These are phyloP conservation scores for Atta cephalotes DNA, from an alignment of 1,140 invertebrate species.

Conservation along the genomic window DNA sequence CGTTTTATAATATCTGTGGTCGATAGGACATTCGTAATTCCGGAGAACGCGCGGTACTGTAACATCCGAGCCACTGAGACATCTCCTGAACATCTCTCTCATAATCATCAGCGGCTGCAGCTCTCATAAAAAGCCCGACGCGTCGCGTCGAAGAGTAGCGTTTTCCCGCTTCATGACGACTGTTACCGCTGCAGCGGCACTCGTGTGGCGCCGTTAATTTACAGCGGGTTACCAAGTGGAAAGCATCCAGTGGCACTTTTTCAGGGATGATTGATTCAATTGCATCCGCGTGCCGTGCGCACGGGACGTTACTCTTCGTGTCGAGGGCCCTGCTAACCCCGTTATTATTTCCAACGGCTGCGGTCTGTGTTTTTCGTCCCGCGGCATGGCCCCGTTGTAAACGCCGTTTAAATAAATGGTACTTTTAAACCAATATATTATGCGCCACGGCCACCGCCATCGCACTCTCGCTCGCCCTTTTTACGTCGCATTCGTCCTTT, in stretches of 20 bases:
- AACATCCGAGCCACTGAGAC: conserved; percentile 21
- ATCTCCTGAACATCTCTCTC: conserved; percentile 37
- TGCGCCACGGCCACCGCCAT: conserved; percentile 63
- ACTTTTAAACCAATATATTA: conserved; percentile 86
- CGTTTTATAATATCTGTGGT: conserved; percentile 7
- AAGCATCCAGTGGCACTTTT: conserved; percentile 70
- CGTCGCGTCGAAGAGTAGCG: conserved; percentile 29
- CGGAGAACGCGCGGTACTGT: background rate
- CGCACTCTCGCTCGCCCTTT: conserved; percentile 64
- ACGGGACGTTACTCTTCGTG: conserved; percentile 67
- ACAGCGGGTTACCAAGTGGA: conserved; percentile 64
- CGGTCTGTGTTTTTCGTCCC: conserved; percentile 80
- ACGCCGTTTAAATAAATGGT: conserved; percentile 85
- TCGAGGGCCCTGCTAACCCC: conserved; percentile 81
- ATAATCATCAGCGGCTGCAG: conserved; percentile 49
- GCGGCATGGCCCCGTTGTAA: conserved; percentile 79
- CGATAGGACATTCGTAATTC: conserved; percentile 34
- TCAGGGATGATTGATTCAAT: conserved; percentile 77
- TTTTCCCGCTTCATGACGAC: conserved; percentile 65
- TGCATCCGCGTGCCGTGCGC: conserved; percentile 71
- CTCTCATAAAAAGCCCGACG: conserved; percentile 38
- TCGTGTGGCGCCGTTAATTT: conserved; percentile 68
- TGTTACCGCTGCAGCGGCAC: conserved; percentile 55
- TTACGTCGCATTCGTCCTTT: conserved; percentile 31
- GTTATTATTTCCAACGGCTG: conserved; percentile 83